Evolutionary conservation across 2,888 invertebrate genomes (phyloP).

Genomic region (Microchrysa polita): DNA sequence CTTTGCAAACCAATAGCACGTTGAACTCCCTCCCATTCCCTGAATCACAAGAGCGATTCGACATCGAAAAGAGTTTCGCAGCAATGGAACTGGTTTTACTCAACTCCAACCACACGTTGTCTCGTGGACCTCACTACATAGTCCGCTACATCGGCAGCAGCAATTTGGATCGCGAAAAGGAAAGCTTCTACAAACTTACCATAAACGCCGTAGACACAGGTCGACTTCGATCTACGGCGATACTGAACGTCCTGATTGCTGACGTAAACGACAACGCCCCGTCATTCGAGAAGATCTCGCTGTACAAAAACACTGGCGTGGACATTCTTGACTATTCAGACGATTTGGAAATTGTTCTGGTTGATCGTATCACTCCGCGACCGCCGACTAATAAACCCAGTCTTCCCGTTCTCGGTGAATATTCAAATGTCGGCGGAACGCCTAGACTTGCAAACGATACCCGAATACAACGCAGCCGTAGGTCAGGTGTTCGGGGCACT

Average conservation of each 20-base stretch:
- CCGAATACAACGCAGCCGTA: slow-evolving; percentile 58
- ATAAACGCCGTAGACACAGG: slow-evolving; percentile 81
- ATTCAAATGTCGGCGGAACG: slow-evolving; percentile 61
- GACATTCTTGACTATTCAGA: slow-evolving; percentile 72
- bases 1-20: slow-evolving; percentile 56
- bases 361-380: slow-evolving; percentile 53
- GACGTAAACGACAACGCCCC: slow-evolving; percentile 88
- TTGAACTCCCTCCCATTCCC: slow-evolving; percentile 53
- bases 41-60: slow-evolving; percentile 62
- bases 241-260: slow-evolving; percentile 74
- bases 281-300: slow-evolving; percentile 74
- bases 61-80: slow-evolving; percentile 61
- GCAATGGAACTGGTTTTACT: slow-evolving; percentile 61
- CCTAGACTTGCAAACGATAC: slow-evolving; percentile 53
- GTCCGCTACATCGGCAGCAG: slow-evolving; percentile 60
- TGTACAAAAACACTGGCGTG: slow-evolving; percentile 74
- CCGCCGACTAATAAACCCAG: slow-evolving; percentile 19
- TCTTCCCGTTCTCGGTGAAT: slow-evolving; percentile 52
- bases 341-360: slow-evolving; percentile 66
- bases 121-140: slow-evolving; percentile 59
- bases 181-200: slow-evolving; percentile 73
- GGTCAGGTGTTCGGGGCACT: slow-evolving; percentile 61
- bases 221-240: slow-evolving; percentile 78
- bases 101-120: slow-evolving; percentile 58
- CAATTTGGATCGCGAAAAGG: slow-evolving; percentile 79